Evolutionary conservation across 2,888 invertebrate genomes (phyloP).

Genomic region (Xiphydria camelus): DNA sequence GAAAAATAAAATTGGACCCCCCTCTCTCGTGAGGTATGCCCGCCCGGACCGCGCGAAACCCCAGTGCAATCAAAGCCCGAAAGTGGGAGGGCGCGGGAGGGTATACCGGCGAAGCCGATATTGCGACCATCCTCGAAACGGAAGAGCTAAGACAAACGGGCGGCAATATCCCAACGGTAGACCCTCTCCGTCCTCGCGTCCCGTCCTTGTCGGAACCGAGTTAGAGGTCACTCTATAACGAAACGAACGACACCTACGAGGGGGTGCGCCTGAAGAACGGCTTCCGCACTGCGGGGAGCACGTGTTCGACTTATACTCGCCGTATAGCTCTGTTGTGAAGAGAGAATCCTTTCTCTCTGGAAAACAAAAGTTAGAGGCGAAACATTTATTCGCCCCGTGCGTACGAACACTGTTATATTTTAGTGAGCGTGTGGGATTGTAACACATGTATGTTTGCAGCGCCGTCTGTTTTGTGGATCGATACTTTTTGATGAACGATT

Average conservation of each 20-base stretch:
- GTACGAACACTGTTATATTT: too few species aligned
- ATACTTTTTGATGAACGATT: too few species aligned
- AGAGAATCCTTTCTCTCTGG: too few species aligned
- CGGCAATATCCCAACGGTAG: conserved; percentile 25
- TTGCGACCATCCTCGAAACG: conserved; percentile 18
- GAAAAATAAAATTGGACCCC: conserved; percentile 25
- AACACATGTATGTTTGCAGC: too few species aligned
- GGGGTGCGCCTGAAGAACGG: too few species aligned
- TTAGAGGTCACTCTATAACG: conserved; percentile 19
- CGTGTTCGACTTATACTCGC: too few species aligned
- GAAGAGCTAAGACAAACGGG: conserved; percentile 24
- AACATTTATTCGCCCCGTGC: too few species aligned
- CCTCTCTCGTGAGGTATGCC: conserved; percentile 24
- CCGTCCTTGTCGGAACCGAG: conserved; percentile 8
- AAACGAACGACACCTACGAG: conserved; percentile 19
- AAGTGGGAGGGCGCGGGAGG: conserved; percentile 4
- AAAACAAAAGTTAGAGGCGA: too few species aligned
- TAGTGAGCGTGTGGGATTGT: too few species aligned
- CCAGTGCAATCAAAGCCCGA: conserved; percentile 25
- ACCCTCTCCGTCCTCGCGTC: conserved; percentile 2
- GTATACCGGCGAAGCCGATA: conserved; percentile 17
- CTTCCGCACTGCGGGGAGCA: too few species aligned
- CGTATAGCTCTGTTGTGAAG: too few species aligned
- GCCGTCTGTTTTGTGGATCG: too few species aligned
- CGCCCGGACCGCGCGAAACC: conserved; percentile 20